phyloP scores from a whole-genome alignment of 2,888 invertebrate genomes.

The Eupeodes latifasciatus region DNA sequence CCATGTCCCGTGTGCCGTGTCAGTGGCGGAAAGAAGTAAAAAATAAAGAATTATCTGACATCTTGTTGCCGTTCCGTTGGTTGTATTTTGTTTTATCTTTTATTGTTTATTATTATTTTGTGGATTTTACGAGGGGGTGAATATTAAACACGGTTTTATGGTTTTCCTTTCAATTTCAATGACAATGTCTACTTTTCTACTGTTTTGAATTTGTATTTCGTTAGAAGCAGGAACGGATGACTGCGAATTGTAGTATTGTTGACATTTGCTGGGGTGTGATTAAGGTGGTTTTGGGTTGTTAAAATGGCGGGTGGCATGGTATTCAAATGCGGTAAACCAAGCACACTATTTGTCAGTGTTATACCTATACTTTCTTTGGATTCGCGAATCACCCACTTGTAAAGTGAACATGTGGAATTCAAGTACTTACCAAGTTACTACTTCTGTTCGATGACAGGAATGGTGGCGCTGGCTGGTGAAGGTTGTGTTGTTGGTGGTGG shows the following conservation, averaged over 20 bases:
- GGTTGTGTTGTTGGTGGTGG: background rate
- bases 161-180: slow-evolving; percentile 32
- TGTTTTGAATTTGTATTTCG: slow-evolving; percentile 25
- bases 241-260: slow-evolving; percentile 1
- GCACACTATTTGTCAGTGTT: slow-evolving; percentile 50
- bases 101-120: slow-evolving; percentile 20
- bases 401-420: slow-evolving; percentile 61
- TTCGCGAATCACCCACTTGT: slow-evolving; percentile 54
- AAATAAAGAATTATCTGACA: slow-evolving; percentile 59
- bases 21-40: slow-evolving; percentile 33
- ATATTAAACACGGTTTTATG: slow-evolving; percentile 25
- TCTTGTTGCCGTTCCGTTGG: slow-evolving; percentile 20
- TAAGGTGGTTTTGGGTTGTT: background rate
- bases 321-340: slow-evolving; percentile 27
- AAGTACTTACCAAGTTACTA: slow-evolving; percentile 43
- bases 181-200: slow-evolving; percentile 34
- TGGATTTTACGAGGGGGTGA: slow-evolving; percentile 35
- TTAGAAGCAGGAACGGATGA: background rate
- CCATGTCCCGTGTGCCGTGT: background rate
- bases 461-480: slow-evolving; percentile 15
- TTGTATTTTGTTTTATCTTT: slow-evolving; percentile 5
- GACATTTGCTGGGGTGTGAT: slow-evolving; percentile 47
- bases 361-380: slow-evolving; percentile 55
- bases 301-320: slow-evolving; percentile 46
- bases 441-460: background rate